Conservation (phyloP, 2,113 vertebrate genomes). For the Sialia sialis region DNA sequence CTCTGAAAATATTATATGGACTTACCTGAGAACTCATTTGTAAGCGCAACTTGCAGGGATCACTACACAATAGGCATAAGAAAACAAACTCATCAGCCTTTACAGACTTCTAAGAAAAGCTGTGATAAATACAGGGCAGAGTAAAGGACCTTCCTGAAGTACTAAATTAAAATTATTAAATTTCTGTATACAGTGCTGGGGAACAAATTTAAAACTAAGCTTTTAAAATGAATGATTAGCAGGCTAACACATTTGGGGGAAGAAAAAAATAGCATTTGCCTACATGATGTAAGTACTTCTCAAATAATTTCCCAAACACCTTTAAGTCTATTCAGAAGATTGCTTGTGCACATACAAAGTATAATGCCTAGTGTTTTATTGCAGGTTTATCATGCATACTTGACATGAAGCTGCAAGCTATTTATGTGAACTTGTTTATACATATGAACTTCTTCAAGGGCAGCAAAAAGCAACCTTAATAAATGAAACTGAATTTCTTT, state of each 20-base stretch:
- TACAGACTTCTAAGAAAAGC: constrained; percentile 67
- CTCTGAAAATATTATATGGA: constrained; percentile 65
- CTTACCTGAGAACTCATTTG: constrained; percentile 59
- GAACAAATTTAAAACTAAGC: constrained; percentile 62
- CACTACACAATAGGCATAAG: constrained; percentile 56
- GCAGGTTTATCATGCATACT: constrained; percentile 52
- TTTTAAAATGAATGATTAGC: constrained; percentile 68
- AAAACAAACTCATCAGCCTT: constrained; percentile 70
- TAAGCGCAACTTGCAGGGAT: constrained; percentile 63
- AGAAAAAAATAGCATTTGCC: neutral
- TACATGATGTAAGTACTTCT: constrained; percentile 11
- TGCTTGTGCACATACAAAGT: constrained; percentile 11
- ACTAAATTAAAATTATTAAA: constrained; percentile 69
- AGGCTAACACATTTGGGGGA: neutral
- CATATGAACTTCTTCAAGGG: constrained; percentile 64
- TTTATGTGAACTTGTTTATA: constrained; percentile 68
- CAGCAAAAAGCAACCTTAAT: constrained; percentile 52
- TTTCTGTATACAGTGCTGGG: neutral
- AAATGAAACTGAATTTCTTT: constrained; percentile 70
- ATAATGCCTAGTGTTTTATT: constrained; percentile 53
- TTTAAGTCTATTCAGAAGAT: constrained; percentile 61
- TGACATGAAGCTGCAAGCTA: constrained; percentile 33
- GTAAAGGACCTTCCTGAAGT: constrained; percentile 50
- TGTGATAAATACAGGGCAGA: constrained; percentile 48
- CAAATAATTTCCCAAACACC: constrained; percentile 61